Percentiles rank a stretch among this genome's conserved stretches.
Conservation (phyloP, 2,888 invertebrate species). For the Blastobasis adustella region DNA sequence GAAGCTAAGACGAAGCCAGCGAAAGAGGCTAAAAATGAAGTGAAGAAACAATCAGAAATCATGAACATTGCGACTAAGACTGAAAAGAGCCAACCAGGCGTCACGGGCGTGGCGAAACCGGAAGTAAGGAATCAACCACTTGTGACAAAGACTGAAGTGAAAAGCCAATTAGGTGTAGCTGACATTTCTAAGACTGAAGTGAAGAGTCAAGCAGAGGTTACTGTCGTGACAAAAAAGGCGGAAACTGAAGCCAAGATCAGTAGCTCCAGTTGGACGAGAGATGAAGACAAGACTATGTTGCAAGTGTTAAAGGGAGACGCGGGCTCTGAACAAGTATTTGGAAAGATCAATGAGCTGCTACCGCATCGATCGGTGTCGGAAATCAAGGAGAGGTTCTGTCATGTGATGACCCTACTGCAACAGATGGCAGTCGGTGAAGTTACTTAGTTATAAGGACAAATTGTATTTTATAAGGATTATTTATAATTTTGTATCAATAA, state of each 20-base stretch:
- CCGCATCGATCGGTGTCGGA: constrained; percentile 72
- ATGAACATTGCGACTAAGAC: not conserved
- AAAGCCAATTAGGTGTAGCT: too few species aligned
- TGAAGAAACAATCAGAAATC: not conserved
- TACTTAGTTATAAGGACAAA: constrained; percentile 40
- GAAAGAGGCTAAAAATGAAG: constrained; percentile 1
- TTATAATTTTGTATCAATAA: constrained; percentile 61
- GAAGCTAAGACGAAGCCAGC: constrained; percentile 24
- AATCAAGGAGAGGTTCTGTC: constrained; percentile 77
- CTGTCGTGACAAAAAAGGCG: too few species aligned
- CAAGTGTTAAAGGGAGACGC: constrained; percentile 83
- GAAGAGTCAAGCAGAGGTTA: not conserved
- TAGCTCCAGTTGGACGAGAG: constrained; percentile 79
- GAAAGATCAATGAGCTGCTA: constrained; percentile 67
- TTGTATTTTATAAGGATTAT: constrained; percentile 38
- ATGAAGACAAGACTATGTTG: constrained; percentile 87
- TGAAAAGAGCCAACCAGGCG: constrained; percentile 15
- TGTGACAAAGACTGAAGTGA: too few species aligned
- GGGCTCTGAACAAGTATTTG: constrained; percentile 78
- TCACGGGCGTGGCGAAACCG: too few species aligned
- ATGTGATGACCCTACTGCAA: constrained; percentile 77
- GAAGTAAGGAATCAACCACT: too few species aligned
- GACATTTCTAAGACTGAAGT: not conserved
- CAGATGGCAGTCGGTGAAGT: constrained; percentile 73
- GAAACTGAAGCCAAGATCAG: constrained; percentile 20